Conservation (phyloP, 2,113 vertebrate species). For the Gallinago media region DNA sequence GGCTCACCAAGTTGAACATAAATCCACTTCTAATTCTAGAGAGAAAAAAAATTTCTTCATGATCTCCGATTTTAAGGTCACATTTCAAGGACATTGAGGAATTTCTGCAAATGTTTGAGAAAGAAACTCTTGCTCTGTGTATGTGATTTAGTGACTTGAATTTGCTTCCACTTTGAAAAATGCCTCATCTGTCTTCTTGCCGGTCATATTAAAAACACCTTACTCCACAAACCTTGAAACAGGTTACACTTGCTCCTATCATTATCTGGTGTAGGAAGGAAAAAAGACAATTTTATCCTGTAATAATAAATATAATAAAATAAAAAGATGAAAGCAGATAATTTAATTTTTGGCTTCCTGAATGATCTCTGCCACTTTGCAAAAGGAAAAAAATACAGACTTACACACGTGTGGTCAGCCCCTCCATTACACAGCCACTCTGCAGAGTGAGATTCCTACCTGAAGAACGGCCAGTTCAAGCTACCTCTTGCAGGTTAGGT, state of each 20-base stretch:
- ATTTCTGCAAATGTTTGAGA: background rate
- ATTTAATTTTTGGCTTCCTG: background rate
- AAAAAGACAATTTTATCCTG: background rate
- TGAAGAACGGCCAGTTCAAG: background rate
- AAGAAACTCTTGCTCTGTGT: background rate
- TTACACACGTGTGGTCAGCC: rapidly evolving
- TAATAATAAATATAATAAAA: background rate
- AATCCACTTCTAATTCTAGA: background rate
- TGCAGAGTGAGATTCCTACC: background rate
- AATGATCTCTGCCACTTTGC: background rate
- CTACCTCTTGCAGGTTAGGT: background rate
- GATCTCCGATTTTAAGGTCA: background rate
- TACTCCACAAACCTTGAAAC: slow-evolving; percentile 8
- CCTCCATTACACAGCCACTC: background rate
- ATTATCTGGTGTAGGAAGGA: background rate
- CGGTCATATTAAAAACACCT: background rate
- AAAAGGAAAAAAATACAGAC: background rate
- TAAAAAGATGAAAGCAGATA: background rate
- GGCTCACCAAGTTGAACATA: background rate
- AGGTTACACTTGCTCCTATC: background rate
- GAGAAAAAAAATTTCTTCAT: background rate
- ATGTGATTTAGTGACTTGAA: background rate
- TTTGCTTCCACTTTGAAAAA: slow-evolving; percentile 25
- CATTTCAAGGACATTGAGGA: background rate
- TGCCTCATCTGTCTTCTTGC: background rate